Percentiles rank a stretch among this genome's conserved stretches.
phyloP scores from a whole-genome alignment of 1,140 invertebrate genomes.

The Yoshiicerus persimilis region DNA sequence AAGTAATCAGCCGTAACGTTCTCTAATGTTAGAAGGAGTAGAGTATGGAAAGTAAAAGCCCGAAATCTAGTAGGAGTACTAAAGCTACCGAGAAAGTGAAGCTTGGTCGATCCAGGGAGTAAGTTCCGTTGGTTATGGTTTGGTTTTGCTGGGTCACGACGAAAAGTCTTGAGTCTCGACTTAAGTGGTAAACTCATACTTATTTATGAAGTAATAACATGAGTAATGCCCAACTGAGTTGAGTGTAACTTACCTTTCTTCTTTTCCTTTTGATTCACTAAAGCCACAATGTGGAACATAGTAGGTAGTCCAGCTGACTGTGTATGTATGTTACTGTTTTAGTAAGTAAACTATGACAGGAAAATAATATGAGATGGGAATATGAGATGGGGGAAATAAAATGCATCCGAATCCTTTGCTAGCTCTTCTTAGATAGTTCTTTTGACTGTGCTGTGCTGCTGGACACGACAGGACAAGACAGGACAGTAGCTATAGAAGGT shows the following conservation, averaged over 20 bases:
- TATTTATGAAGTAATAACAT: constrained; percentile 23
- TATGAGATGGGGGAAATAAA: not conserved
- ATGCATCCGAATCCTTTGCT: not conserved
- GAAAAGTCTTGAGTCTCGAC: not conserved
- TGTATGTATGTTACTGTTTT: too few relatives aligned
- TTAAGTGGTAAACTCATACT: not conserved
- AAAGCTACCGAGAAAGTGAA: not conserved
- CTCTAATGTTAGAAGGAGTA: not conserved
- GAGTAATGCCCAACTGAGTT: not conserved
- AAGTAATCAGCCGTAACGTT: not conserved
- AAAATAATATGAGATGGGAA: not conserved
- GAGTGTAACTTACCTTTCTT: constrained; percentile 2
- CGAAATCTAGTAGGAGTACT: not conserved
- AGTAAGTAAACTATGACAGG: not conserved
- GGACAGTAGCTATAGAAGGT: not conserved
- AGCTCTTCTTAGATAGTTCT: not conserved
- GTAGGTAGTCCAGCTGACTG: not conserved
- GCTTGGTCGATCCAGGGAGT: not conserved
- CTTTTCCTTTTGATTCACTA: not conserved
- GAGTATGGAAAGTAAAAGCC: not conserved
- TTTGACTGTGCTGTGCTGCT: not conserved
- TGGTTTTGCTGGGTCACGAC: not conserved
- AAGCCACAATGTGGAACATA: not conserved
- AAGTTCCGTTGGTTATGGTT: not conserved
- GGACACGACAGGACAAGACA: not conserved